Evolutionary conservation across 2,113 vertebrate genomes (phyloP).

Genomic region (Oncorhynchus kisutch): DNA sequence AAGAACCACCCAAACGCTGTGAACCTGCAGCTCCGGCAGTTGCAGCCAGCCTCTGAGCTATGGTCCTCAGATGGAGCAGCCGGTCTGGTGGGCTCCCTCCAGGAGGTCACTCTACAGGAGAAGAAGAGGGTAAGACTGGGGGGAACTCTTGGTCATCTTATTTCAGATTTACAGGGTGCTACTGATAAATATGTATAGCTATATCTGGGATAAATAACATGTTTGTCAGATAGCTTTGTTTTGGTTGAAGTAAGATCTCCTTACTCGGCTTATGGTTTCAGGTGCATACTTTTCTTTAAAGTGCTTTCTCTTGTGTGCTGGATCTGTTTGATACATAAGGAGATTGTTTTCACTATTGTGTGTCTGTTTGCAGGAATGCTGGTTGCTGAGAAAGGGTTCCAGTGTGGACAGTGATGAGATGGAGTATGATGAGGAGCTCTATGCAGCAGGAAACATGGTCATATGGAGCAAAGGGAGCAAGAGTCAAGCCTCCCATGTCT

Average conservation of each 20-base stretch:
- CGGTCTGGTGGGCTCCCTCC: slow-evolving; percentile 79
- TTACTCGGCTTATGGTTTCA: no score
- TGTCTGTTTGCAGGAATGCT: slow-evolving; percentile 79
- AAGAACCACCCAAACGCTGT: slow-evolving; percentile 94
- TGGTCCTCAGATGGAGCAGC: slow-evolving; percentile 88
- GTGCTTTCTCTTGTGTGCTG: no score
- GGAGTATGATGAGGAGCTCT: slow-evolving; percentile 90
- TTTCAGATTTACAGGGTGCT: no score
- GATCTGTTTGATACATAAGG: no score
- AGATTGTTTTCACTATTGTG: no score
- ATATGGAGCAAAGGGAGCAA: slow-evolving; percentile 95
- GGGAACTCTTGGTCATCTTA: no score
- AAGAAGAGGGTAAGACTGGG: slow-evolving; percentile 76
- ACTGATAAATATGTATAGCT: no score
- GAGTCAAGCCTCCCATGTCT: slow-evolving; percentile 80
- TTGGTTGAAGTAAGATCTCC: no score
- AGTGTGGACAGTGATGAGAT: slow-evolving; percentile 76
- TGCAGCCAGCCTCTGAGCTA: slow-evolving; percentile 87
- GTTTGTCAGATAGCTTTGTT: no score
- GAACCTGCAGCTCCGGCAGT: slow-evolving; percentile 83
- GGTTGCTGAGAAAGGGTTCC: slow-evolving; percentile 88
- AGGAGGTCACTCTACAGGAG: slow-evolving; percentile 90
- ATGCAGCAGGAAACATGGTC: slow-evolving; percentile 89
- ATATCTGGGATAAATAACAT: no score
- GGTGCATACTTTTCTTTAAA: no score